Evolutionary conservation across 2,797 vertebrate genomes (phyloP).

Genomic region (Semaprochilodus insignis): DNA sequence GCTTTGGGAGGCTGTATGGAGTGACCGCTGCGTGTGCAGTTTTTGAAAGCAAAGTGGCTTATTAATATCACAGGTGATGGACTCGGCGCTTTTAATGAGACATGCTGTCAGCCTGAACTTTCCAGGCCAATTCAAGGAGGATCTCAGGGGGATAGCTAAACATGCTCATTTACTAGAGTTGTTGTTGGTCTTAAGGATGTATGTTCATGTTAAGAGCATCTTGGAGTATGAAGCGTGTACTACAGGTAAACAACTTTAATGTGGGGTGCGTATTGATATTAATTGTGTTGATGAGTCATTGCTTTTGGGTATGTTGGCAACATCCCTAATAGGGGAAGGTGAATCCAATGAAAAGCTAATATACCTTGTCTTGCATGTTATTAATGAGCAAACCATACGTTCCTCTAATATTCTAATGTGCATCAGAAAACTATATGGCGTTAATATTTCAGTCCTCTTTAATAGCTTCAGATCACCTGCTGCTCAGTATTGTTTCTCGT

Average conservation of each 20-base stretch:
- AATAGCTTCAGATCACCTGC: not conserved
- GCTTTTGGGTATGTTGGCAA: not conserved
- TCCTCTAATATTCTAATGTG: too few species aligned
- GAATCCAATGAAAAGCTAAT: not conserved
- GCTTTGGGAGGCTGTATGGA: slow-evolving; percentile 30
- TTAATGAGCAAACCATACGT: too few species aligned
- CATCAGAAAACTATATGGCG: not conserved
- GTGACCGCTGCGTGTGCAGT: slow-evolving; percentile 30
- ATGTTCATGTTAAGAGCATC: slow-evolving; percentile 2
- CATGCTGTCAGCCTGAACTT: slow-evolving; percentile 50
- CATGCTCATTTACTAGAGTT: slow-evolving; percentile 13
- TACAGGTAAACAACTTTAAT: slow-evolving; percentile 9
- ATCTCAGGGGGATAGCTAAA: slow-evolving; percentile 21
- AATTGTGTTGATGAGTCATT: not conserved
- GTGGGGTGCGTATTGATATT: not conserved
- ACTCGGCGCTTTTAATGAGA: slow-evolving; percentile 50
- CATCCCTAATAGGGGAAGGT: not conserved
- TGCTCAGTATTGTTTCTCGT: not conserved
- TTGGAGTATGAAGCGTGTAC: slow-evolving; percentile 6
- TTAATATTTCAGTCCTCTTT: not conserved
- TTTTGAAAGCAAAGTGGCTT: slow-evolving; percentile 56
- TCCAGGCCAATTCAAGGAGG: slow-evolving; percentile 29
- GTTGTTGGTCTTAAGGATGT: slow-evolving; percentile 23
- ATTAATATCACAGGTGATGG: slow-evolving; percentile 58
- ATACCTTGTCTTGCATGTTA: not conserved